These are phyloP conservation scores for Helogale parvula DNA, from an alignment of 2,113 vertebrate species.

Conservation along the genomic window DNA sequence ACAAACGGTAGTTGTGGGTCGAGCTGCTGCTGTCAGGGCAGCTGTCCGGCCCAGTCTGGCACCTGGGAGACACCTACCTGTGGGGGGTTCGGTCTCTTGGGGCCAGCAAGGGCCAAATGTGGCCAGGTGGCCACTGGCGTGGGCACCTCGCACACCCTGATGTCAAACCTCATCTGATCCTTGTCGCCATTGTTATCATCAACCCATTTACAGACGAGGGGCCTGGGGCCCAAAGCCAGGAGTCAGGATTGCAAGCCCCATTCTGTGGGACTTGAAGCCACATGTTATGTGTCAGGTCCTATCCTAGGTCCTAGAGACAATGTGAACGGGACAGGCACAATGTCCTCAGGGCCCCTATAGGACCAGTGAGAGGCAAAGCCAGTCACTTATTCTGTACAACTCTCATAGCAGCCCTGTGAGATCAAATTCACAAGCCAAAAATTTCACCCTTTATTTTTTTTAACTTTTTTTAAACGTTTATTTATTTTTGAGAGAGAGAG, in stretches of 20 bases:
- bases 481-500: no score
- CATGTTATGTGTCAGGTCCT: not conserved
- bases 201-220: not conserved
- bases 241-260: not conserved
- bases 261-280: not conserved
- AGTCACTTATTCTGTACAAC: not conserved
- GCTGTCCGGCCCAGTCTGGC: not conserved
- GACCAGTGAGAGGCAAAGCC: not conserved
- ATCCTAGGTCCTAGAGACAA: not conserved
- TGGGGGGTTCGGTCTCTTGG: not conserved
- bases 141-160: not conserved
- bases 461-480: no score
- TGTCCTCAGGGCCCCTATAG: not conserved
- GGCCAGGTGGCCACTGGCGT: not conserved
- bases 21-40: not conserved
- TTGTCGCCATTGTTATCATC: not conserved
- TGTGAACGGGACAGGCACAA: not conserved
- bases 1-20: not conserved
- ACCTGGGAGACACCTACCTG: no score
- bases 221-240: not conserved
- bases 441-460: not conserved
- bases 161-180: no score
- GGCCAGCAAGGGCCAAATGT: not conserved
- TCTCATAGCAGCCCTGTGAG: not conserved
- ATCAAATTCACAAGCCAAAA: not conserved